A percentile compares a stretch with the other conserved stretches of the same genome.
Evolutionary conservation across 1,140 invertebrate species (phyloP).

Genomic region (Dendrolimus kikuchii): DNA sequence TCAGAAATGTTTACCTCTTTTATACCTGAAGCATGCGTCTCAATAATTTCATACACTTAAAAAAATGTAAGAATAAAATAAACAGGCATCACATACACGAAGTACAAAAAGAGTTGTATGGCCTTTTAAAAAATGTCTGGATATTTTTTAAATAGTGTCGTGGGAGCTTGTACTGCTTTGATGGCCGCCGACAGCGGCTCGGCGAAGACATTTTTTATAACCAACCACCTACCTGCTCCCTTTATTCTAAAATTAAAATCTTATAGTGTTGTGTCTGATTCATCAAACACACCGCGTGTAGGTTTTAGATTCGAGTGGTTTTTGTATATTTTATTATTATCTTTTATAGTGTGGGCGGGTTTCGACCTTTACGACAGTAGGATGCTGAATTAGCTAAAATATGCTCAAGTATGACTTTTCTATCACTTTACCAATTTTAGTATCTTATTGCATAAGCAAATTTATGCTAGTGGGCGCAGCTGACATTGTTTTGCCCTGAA

Average conservation of each 20-base stretch:
- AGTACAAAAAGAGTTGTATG: constrained; percentile 32
- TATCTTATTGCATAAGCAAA: too few species aligned
- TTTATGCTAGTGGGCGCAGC: too few species aligned
- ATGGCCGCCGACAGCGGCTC: constrained; percentile 39
- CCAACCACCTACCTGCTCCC: constrained; percentile 39
- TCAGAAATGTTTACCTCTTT: too few species aligned
- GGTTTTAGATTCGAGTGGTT: constrained; percentile 5
- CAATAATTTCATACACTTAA: not conserved
- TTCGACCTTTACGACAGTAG: too few species aligned
- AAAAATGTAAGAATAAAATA: constrained; percentile 7
- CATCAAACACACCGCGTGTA: constrained; percentile 43
- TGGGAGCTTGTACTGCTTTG: constrained; percentile 55
- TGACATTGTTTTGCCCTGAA: too few species aligned
- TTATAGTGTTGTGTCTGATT: constrained; percentile 37
- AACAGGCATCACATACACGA: constrained; percentile 17
- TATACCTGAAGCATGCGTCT: not conserved
- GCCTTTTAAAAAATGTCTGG: constrained; percentile 40
- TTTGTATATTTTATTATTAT: not conserved
- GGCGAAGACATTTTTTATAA: constrained; percentile 45
- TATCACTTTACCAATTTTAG: too few species aligned
- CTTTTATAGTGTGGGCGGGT: too few species aligned
- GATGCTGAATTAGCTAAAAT: too few species aligned
- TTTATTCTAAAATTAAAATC: constrained; percentile 54
- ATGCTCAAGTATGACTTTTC: too few species aligned
- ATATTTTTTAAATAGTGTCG: constrained; percentile 57